Base-by-base conservation (phyloP, 2,797 vertebrate genomes). In the Linurgus olivaceus region DNA sequence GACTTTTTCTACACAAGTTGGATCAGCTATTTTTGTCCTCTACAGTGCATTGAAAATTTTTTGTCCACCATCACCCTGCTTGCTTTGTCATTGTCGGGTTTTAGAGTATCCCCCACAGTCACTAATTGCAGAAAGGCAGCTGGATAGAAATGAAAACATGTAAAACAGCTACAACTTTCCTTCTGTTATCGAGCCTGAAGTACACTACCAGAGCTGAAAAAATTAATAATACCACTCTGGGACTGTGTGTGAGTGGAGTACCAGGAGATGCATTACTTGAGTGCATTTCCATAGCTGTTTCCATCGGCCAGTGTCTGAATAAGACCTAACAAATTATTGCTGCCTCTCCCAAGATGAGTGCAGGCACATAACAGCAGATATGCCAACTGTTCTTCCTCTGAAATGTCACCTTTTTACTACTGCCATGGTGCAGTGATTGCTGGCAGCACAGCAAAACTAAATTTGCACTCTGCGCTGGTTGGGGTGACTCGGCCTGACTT, bases 71-170 rank as follows among this genome's bases (percentile, higher is more conserved):
- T 55, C 25, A 68, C 15, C 26, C 1, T 0, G 50, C n/a, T 61
- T 81, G 16, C 62, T 93, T 83, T 91, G 70, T 65, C 29, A 15
- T 59, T 81, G 38, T 40, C 5, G 3, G 2, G 40, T 90, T 93
- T 83, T 78, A 50, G 79, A 71, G 25, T 78, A 68, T 72, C 63
- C 38, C 57, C 61, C 20, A n/a, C 26, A 13, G 48, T 59, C 82
- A 52, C 47, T 62, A 73, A 89, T 11, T 84, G 55, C 71, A 76
- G 77, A 89, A 92, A 94, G 51, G 74, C 93, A 95, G 55, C 77
- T 93, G 77, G 84, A 73, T 40, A 82, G 71, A 95, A 84, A 87
- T 45, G 37, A 85, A 78, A 92, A 66, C 31, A 62, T 0, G 0
- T 65, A 87, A 93, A 92, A 86, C 24, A 59, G 40, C 44, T 81